Evolutionary conservation across 2,797 vertebrate species (phyloP).

Genomic region (Micropoecilia bifurca): DNA sequence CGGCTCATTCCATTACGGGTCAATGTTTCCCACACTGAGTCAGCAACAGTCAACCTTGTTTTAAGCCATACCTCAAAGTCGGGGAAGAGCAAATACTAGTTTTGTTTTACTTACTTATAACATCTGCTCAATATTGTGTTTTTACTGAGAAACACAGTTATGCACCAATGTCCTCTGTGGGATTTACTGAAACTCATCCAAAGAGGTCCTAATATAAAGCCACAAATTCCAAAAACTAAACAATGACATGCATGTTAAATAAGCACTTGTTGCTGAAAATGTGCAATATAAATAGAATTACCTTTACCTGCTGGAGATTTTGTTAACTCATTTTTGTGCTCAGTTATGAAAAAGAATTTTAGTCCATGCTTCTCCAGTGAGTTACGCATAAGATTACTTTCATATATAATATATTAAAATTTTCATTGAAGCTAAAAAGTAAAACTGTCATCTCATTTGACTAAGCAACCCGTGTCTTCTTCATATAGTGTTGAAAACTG

Average conservation of each 20-base stretch:
- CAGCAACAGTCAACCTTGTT: background rate
- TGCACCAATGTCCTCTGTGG: background rate
- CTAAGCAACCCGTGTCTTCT: background rate
- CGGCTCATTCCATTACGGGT: background rate
- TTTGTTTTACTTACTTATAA: constrained; percentile 7
- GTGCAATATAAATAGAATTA: too few relatives aligned
- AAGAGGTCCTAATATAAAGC: background rate
- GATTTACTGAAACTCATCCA: background rate
- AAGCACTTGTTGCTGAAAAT: too few relatives aligned
- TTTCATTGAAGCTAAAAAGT: background rate
- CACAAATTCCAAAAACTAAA: background rate
- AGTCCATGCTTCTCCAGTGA: background rate
- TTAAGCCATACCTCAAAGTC: background rate
- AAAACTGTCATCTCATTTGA: background rate
- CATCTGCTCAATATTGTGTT: background rate
- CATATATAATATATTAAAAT: background rate
- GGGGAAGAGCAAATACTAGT: constrained; percentile 22
- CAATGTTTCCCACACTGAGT: background rate
- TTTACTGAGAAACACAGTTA: background rate
- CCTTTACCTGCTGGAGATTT: background rate
- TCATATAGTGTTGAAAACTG: background rate
- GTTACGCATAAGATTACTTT: background rate
- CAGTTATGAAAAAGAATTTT: background rate
- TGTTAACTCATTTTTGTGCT: background rate
- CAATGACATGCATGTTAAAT: background rate